Base-by-base conservation (phyloP, 2,797 vertebrate species). In the Chiloscyllium punctatum region DNA sequence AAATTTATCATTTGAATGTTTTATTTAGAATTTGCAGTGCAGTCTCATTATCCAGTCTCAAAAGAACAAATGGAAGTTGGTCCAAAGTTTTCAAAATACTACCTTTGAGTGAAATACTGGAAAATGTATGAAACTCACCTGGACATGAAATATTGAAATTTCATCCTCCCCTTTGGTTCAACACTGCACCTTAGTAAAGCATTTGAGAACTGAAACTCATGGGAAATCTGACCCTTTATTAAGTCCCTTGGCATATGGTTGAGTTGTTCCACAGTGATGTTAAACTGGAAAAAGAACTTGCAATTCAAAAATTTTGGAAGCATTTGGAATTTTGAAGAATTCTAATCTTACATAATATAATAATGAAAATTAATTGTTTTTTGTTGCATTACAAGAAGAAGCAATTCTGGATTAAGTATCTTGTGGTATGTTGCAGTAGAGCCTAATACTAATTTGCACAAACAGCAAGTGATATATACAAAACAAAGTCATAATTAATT, bases 151-250 rank as follows among this genome's bases (percentile, higher is more conserved):
- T 30, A 27, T 77, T 94, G 69, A 74, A 27, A 27, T 95, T 95
- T 57, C 6, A 77, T 77, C 62, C 7, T 77, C n/a, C 30, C 71
- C 16, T 53, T 33, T 90, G 30, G 57, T 90, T 57, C 87, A 15
- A 37, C 57, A 66, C 23, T 62, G 33, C 62, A 37, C 16, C 57
- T 68, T 33, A 37, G 33, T 62, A 91, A 91, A 37, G 27, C 33
- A n/a, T 92, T 68, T 92, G 90, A 91, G n/a, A 69, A 69, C 90
- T 37, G 4, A n/a, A 69, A 92, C 37, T 92, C n/a, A 92, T 69
- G n/a, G 15, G 62, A 92, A 92, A 69, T 69, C 37, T 21, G 25
- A 8, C 18, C 88, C 68, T 66, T 66, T 68, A 11, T 69, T 66
- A 33, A 5, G 57, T 62, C 51, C 7, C 16, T 21, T 23, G 18